Conservation (phyloP, 2,797 vertebrate genomes). For the Morus bassanus region DNA sequence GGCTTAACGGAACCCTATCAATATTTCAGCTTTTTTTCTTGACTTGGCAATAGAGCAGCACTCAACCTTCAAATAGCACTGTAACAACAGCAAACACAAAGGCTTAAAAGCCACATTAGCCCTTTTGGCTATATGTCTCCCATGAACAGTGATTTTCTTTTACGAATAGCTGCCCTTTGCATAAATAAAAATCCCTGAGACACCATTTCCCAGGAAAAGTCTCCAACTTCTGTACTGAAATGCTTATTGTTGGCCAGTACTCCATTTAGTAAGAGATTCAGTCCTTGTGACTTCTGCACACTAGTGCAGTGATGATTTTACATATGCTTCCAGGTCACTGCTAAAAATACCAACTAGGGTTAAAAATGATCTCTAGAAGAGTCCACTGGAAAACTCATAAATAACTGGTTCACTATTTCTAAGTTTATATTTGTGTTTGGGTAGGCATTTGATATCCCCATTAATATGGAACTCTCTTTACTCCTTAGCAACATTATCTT, state of each 20-base stretch:
- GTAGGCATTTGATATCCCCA: not conserved
- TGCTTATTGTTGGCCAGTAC: not conserved
- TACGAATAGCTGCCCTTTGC: not conserved
- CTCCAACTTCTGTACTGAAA: not conserved
- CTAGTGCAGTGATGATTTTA: not conserved
- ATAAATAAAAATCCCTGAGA: not conserved
- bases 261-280: not conserved
- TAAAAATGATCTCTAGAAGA: not conserved
- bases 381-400: not conserved
- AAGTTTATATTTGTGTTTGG: not conserved
- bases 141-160: not conserved
- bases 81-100: not conserved
- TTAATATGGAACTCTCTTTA: not conserved
- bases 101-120: not conserved
- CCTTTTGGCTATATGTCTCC: not conserved
- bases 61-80: not conserved
- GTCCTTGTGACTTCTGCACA: accelerated
- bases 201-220: not conserved
- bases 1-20: not conserved
- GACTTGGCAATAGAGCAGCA: not conserved
- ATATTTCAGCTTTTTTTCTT: not conserved
- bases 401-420: not conserved
- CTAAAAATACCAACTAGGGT: not conserved
- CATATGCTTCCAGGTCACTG: not conserved
- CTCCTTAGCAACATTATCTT: not conserved